Percentiles rank a stretch among this genome's conserved stretches.
These are phyloP conservation scores for Colletes latitarsis DNA, from an alignment of 1,140 invertebrate species.

Conservation along the genomic window DNA sequence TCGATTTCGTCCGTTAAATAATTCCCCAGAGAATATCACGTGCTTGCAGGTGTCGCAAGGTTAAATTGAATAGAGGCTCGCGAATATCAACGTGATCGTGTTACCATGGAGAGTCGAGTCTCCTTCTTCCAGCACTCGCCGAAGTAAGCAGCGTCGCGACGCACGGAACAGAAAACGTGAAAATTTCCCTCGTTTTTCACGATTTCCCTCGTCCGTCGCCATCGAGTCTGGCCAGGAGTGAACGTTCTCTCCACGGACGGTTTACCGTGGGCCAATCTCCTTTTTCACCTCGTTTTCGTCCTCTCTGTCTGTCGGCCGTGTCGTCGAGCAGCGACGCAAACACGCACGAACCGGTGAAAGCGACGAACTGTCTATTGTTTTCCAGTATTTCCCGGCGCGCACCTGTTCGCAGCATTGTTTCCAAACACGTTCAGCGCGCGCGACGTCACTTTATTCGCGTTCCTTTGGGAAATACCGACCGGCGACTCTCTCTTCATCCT, in stretches of 20 bases:
- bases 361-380: slow-evolving; percentile 17
- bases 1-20: no score
- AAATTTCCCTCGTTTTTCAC: slow-evolving; percentile 24
- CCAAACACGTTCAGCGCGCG: not conserved
- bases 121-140: slow-evolving; percentile 41
- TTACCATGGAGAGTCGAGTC: slow-evolving; percentile 8
- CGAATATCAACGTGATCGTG: slow-evolving; percentile 28
- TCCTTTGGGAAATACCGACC: slow-evolving; percentile 24
- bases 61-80: slow-evolving; percentile 35
- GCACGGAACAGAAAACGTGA: slow-evolving; percentile 35
- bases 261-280: not conserved
- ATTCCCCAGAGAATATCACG: no score
- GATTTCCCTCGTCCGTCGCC: slow-evolving; percentile 9
- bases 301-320: not conserved
- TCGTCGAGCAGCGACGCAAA: not conserved
- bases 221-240: not conserved
- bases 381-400: slow-evolving; percentile 13
- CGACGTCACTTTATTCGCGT: not conserved
- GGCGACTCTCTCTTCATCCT: not conserved
- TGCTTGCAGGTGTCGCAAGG: no score
- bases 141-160: slow-evolving; percentile 32
- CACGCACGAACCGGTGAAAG: slow-evolving; percentile 29
- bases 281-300: not conserved
- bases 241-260: not conserved
- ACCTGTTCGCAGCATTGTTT: slow-evolving; percentile 45